These are phyloP conservation scores for Spilarctia lutea DNA, from an alignment of 2,888 invertebrate genomes.

Conservation along the genomic window DNA sequence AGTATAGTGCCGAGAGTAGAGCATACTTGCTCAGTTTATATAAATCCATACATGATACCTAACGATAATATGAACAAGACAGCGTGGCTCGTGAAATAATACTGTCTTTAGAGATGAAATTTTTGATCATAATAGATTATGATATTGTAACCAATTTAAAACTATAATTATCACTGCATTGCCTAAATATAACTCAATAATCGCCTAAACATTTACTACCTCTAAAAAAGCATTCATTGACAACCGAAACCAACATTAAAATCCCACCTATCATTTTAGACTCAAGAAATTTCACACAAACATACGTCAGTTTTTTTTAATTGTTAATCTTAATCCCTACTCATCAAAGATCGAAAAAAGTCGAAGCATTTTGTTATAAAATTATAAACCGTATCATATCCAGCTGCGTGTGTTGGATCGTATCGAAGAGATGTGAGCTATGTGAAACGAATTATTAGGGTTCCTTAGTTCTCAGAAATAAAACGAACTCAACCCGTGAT, in stretches of 20 bases:
- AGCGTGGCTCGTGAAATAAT: background rate
- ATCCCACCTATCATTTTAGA: conserved; percentile 26
- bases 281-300: conserved; percentile 46
- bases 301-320: conserved; percentile 62
- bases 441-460: conserved; percentile 53
- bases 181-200: conserved; percentile 4
- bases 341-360: conserved; percentile 67
- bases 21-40: too few species aligned
- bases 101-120: background rate
- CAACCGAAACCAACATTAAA: conserved; percentile 33
- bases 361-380: conserved; percentile 65
- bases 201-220: conserved; percentile 3
- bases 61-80: background rate
- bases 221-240: conserved; percentile 28
- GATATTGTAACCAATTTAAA: background rate
- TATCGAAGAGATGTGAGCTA: conserved; percentile 63
- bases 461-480: conserved; percentile 27
- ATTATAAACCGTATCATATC: conserved; percentile 68
- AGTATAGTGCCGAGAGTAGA: too few species aligned
- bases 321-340: conserved; percentile 65
- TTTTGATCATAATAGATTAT: too few species aligned
- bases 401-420: conserved; percentile 71
- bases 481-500: background rate
- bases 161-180: background rate
- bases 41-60: too few species aligned